Conservation (phyloP, 2,888 invertebrate species). For the Stegophylla sp. region DNA sequence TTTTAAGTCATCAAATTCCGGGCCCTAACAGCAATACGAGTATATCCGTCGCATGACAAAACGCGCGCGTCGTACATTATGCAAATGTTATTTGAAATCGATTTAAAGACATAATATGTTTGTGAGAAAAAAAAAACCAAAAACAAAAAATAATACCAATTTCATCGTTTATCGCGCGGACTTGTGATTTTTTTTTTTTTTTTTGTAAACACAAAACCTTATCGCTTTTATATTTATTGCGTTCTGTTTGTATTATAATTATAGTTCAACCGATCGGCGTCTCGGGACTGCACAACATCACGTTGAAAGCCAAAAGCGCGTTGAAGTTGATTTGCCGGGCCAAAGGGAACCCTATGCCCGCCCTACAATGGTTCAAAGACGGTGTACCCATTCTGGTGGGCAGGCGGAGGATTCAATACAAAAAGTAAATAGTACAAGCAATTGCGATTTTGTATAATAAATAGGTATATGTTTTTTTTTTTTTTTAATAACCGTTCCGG, state of each 20-base stretch:
- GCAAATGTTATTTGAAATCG: neutral
- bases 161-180: no score
- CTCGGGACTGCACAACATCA: conserved; percentile 62
- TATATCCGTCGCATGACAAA: neutral
- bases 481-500: neutral
- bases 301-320: conserved; percentile 61
- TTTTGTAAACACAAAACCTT: neutral
- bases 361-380: conserved; percentile 83
- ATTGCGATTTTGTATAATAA: no score
- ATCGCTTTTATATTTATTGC: neutral
- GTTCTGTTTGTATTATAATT: conserved; percentile 60
- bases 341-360: conserved; percentile 79
- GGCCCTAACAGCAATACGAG: no score
- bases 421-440: conserved; percentile 67
- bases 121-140: neutral
- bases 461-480: no score
- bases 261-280: conserved; percentile 62
- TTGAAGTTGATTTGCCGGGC: conserved; percentile 78
- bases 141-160: conserved; percentile 19
- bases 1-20: no score
- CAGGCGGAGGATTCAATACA: conserved; percentile 71
- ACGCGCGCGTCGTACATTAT: neutral
- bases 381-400: conserved; percentile 72
- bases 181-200: no score
- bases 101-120: neutral